phyloP scores from a whole-genome alignment of 2,888 invertebrate genomes.

The Mallateleia sp. region DNA sequence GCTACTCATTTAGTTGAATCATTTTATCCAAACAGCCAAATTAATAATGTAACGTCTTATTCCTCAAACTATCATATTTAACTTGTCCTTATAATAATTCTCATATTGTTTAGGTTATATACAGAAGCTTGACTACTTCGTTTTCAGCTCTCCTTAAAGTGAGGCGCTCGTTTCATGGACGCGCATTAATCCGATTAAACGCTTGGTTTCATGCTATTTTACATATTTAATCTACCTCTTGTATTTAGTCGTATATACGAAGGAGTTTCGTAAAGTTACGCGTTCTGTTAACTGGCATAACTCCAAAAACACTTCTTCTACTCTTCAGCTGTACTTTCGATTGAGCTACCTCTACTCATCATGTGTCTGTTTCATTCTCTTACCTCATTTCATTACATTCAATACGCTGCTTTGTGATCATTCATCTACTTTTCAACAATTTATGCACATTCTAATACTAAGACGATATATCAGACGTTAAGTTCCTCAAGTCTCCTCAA shows the following conservation, averaged over 20 bases:
- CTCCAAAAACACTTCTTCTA: constrained; percentile 69
- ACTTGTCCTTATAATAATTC: no score
- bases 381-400: neutral
- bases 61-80: no score
- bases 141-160: constrained; percentile 32
- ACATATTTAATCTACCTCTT: constrained; percentile 70
- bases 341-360: constrained; percentile 21
- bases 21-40: no score
- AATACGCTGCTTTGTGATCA: neutral
- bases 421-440: neutral
- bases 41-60: no score
- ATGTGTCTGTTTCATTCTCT: constrained; percentile 26
- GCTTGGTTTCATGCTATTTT: constrained; percentile 70
- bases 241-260: constrained; percentile 41
- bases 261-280: constrained; percentile 50
- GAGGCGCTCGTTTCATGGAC: constrained; percentile 57
- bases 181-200: constrained; percentile 70
- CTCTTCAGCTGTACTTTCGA: constrained; percentile 36
- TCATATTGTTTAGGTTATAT: neutral
- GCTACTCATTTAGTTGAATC: no score
- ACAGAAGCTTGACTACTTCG: neutral
- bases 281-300: constrained; percentile 56
- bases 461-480: neutral
- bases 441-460: neutral
- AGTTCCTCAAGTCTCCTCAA: no score